phyloP scores from a whole-genome alignment of 2,797 vertebrate species.

The Macropodus opercularis region DNA sequence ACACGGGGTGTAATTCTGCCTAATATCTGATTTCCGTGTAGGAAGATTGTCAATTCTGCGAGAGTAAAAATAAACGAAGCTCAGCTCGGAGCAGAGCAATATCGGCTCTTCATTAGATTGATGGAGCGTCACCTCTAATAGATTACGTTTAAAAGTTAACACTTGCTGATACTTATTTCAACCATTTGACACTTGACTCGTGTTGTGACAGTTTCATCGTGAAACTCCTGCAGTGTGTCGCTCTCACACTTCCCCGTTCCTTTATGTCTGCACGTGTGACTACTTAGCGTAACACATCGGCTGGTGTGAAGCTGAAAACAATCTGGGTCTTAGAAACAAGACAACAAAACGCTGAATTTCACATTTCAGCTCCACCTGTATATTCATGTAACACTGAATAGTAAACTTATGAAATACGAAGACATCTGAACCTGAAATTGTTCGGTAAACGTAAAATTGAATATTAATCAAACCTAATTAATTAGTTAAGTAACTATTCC shows the following conservation, averaged over 20 bases:
- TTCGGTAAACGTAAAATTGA: no score
- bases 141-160: background rate
- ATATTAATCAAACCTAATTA: no score
- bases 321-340: no score
- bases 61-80: background rate
- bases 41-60: background rate
- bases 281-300: slow-evolving; percentile 56
- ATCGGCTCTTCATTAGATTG: background rate
- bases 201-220: slow-evolving; percentile 12
- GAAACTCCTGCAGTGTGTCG: slow-evolving; percentile 16
- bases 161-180: slow-evolving; percentile 1
- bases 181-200: slow-evolving; percentile 1
- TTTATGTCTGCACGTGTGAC: slow-evolving; percentile 59
- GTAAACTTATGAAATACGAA: no score
- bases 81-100: background rate
- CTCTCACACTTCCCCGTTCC: slow-evolving; percentile 24
- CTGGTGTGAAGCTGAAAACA: slow-evolving; percentile 59
- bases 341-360: no score
- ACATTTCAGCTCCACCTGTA: no score
- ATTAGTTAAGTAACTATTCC: no score
- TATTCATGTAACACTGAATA: no score
- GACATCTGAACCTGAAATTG: no score
- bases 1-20: slow-evolving; percentile 22
- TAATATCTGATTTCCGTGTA: slow-evolving; percentile 14
- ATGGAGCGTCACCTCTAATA: slow-evolving; percentile 15